Conservation (phyloP, 2,888 invertebrate genomes). For the Oscheius sp. region DNA sequence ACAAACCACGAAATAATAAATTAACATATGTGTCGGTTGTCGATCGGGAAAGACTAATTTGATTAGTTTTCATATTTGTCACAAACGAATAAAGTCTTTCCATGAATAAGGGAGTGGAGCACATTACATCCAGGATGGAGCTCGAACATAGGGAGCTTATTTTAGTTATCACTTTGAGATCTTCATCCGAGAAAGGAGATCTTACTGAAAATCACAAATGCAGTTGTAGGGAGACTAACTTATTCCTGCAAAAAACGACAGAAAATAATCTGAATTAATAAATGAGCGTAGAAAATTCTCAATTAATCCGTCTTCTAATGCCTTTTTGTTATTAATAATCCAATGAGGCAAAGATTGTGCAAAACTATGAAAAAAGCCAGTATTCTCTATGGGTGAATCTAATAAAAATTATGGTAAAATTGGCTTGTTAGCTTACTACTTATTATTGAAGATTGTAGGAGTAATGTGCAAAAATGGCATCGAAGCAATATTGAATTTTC, state of each 20-base stretch:
- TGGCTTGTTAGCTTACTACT: neutral
- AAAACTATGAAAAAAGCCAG: neutral
- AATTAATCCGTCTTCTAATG: neutral
- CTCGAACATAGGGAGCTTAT: neutral
- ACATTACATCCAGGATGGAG: neutral
- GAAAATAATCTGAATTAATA: neutral
- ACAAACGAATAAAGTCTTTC: conserved; percentile 10
- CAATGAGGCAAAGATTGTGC: neutral
- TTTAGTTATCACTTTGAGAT: neutral
- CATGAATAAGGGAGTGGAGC: conserved; percentile 4
- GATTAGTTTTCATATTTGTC: neutral
- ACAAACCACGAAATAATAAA: neutral
- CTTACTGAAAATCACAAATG: neutral
- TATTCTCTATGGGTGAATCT: neutral
- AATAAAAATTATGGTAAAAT: neutral
- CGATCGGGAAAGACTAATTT: neutral
- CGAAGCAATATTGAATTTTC: neutral
- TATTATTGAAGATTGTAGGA: neutral
- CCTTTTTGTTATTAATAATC: neutral
- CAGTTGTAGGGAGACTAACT: neutral
- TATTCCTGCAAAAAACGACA: neutral
- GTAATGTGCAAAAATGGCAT: neutral
- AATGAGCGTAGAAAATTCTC: neutral
- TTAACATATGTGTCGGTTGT: neutral
- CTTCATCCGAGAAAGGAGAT: neutral